Evolutionary conservation across 2,888 invertebrate species (phyloP), one percentile per base, ranked within the genome.

Genomic region (Axea sp.): DNA sequence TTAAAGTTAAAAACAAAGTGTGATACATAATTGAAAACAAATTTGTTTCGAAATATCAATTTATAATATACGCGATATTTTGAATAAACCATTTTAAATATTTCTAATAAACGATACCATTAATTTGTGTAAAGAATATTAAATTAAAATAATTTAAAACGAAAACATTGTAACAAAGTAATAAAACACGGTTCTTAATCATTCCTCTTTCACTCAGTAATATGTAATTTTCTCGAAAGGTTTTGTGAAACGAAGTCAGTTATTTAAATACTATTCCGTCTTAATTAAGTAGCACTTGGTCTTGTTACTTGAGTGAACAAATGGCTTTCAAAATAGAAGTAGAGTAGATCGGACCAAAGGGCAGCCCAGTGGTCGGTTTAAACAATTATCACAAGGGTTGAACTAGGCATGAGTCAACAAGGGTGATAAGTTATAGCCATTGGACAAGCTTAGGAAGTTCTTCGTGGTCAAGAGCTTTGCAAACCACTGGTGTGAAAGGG

Each of bases 361-460:
- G 82, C 78, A 81, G 81, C 79, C 82, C 83, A 82, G 82, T 80
- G 84, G 85, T 84, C 84, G 83, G 83, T 87, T 86, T 86, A 86
- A 86, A 87, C 86, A 86, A 87, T 87, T 87, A 87, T 87, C 86
- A 84, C 86, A 80, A 84, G 85, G 84, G 85, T 82, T 80, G 79
- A 77, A 77, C 78, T 78, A 77, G 77, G 78, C 77, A 78, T 76
- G 78, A 83, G 81, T 82, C 81, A 83, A 82, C 83, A 80, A 79
- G 84, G 85, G 84, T 82, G 84, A 82, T 87, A 85, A 86, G 83
- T 87, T 86, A 86, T 86, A 78, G 83, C 84, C 43, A 19, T 65
- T 45, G 77, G 80, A 80, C 81, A 83, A 81, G 82, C 81, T 83
- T 80, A 76, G 78, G 76, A 82, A 80, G 78, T 80, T 59, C 71